Evolutionary conservation across 2,797 vertebrate species (phyloP), one percentile per base, ranked within the genome.

Genomic region (Molossus molossus): DNA sequence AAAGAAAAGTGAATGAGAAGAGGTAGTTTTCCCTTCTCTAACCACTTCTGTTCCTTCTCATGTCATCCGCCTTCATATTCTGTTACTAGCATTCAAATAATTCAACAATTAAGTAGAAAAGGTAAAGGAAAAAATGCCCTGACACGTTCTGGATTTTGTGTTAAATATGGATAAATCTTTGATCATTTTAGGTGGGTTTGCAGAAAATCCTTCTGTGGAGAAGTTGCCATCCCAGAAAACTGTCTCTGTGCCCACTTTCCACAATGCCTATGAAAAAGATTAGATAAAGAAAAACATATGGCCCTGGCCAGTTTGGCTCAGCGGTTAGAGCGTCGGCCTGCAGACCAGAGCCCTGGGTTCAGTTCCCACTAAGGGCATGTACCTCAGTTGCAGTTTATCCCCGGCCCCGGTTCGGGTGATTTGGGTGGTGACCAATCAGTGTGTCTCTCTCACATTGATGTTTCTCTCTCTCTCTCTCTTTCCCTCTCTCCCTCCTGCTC

Each of bases 221-320:
- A 94, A 90, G 72, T 69, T 82, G 55, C 62, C 33, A 33, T 67
- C 27, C 85, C 50, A 88, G n/a, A 75, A 79, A 96, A 96, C 2
- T 14, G 37, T 86, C 23, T 73, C 48, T 69, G 57, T 65, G 76
- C 60, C 21, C 53, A 64, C 13, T 29, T 92, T 77, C 57, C 10
- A 50, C 29, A 53, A 72, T 33, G 29, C 5, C 69, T 13, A 27
- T 5, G 9, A 14, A 70, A 50, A 82, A 21, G 17, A 29, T 29
- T 45, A 58, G 64, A 75, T 62, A 45, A 29, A 81, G 53, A 11
- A 21, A 76, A 76, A 92, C 87, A 65, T 65, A 17, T 45, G 40
- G 40, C 40, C 40, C 40, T 45, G 40, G 40, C 40, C 40, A 6
- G 40, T 45, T 45, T 45, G 40, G 40, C 40, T 45, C 40, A 45